phyloP scores from a whole-genome alignment of 2,797 vertebrate species.

The Anguilla pacifica region DNA sequence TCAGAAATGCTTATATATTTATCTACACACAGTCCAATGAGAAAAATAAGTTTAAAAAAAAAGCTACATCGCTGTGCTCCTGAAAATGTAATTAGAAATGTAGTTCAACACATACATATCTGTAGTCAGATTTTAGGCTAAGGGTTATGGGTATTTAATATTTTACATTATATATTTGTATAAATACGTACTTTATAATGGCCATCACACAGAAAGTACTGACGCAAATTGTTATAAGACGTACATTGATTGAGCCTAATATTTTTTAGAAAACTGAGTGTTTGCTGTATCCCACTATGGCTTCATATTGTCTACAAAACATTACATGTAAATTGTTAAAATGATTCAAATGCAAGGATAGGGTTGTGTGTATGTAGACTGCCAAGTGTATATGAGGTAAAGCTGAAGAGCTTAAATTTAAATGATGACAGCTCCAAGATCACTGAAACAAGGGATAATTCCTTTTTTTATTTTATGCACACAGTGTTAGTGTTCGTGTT shows the following conservation, averaged over 20 bases:
- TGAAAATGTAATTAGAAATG: neutral
- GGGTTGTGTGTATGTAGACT: neutral
- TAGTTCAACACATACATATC: neutral
- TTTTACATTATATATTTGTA: neutral
- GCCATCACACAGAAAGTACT: neutral
- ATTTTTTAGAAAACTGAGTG: neutral
- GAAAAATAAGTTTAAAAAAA: neutral
- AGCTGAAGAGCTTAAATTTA: neutral
- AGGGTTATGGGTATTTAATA: neutral
- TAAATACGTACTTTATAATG: neutral
- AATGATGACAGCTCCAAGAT: neutral
- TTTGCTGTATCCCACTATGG: neutral
- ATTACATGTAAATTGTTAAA: no score
- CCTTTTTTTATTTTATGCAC: neutral
- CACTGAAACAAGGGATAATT: neutral
- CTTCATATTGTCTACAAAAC: neutral
- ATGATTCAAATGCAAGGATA: neutral
- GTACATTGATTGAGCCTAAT: neutral
- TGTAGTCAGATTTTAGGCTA: neutral
- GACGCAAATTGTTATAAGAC: neutral
- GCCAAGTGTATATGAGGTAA: neutral
- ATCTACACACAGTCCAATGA: neutral
- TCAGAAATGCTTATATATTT: constrained; percentile 4
- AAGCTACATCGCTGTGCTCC: neutral
- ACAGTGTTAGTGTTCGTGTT: neutral